Base-by-base conservation (phyloP, 2,797 vertebrate species). In the Hippocampus kuda region DNA sequence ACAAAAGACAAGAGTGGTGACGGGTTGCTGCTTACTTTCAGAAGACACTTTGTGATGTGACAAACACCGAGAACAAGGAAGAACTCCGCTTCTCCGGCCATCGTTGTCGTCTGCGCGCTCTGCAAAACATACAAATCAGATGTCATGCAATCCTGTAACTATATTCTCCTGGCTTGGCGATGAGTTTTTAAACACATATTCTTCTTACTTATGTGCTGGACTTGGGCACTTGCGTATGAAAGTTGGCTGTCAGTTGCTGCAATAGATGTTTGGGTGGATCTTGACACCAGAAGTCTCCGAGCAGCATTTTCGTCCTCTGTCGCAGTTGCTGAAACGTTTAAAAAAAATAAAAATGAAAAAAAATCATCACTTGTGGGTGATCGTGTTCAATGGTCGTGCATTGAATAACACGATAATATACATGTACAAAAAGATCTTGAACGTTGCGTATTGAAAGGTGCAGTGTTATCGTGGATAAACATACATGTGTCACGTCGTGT, bases 211-310 rank as follows among this genome's bases (percentile, higher is more conserved):
- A 24, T 42, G n/a, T 48, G 53, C 22, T 42, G 54, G 38, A 44
- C 56, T 18, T 68, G 67, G 1, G n/a, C 51, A 48, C 38, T 27
- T 20, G 67, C 6, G 38, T 46, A n/a, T 27, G 26, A 22, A 26
- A 42, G n/a, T 18, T 44, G 53, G 15, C 22, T 42, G 30, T 42
- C 66, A 6, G 30, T 22, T 8, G 22, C 53, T 9, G 53, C 38
- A 48, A 65, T 48, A 1, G 63, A 65, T 1, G 67, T 68, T 44
- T 68, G 67, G 30, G 67, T 68, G 24, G 34, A 60, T 60, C 67
- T 68, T 18, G 67, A 27, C 67, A 68, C 67, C 56, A 42, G 67
- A 12, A 60, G 54, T 16, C 34, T 41, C 6, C 4, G 8, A 20
- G 54, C 41, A 1, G 56, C 27, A 26, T 27, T 18, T 8, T 60